Evolutionary conservation across 2,113 vertebrate genomes (phyloP), one percentile per base, ranked within the genome.

Genomic region (Cercocebus atys): DNA sequence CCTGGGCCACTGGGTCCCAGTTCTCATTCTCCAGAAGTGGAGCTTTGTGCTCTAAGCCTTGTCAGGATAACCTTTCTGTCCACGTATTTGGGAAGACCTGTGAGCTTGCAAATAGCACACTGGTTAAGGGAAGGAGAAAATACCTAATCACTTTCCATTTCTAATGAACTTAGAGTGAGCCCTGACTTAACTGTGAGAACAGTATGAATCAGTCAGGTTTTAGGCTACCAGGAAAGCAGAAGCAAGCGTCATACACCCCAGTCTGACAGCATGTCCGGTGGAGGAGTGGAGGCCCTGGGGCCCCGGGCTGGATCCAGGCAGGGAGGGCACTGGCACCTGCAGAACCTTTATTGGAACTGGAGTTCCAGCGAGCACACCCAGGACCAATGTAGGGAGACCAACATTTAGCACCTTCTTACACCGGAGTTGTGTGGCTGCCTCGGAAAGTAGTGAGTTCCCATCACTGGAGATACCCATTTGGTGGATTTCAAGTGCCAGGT

Each of bases 101-200:
- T 66, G 57, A 57, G 17, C 22, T 89, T 97, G 40, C 66, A 57
- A 55, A 76, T 55, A 82, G 27, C 79, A 64, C 38, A 55, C 17
- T 85, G 35, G 55, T n/a, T 75, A 22, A 3, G 45, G 32, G 4
- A 47, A 32, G 27, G 20, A 87, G 70, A 43, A 80, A 76, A 76
- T 35, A 30, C 61, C 66, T 8, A 81, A 57, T 94, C 70, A 80
- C 73, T 90, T 92, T 93, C 35, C 61, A 45, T 92, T 80, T 96
- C 88, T 76, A 47, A 84, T 57, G 83, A 75, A 68, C 88, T 72
- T 66, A 83, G 82, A 20, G 22, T 64, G 78, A 88, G n/a, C 32
- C 50, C 82, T 61, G 47, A 6, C 1, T 68, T 40, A 59, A 80
- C 45, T 12, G 4, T 43, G 93, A 80, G 75, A 90, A n/a, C 6